These are phyloP conservation scores for Trichopoda pennipes DNA, from an alignment of 2,888 invertebrate species.

Conservation along the genomic window DNA sequence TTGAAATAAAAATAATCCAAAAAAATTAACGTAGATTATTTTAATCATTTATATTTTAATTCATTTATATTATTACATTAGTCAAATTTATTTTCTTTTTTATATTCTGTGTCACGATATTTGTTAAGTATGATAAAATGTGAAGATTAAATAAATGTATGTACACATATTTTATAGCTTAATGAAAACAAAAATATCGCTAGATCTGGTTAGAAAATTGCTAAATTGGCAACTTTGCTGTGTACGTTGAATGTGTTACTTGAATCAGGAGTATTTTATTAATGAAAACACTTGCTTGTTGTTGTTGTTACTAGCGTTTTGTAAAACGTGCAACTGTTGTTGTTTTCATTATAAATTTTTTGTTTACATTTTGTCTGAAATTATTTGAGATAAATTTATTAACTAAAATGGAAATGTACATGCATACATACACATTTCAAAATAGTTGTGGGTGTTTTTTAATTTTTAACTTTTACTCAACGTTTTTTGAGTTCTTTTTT, in stretches of 20 bases:
- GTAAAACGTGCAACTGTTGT: conserved; percentile 4
- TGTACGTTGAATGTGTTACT: neutral
- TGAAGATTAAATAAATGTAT: too few relatives aligned
- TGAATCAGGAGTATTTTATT: conserved; percentile 54
- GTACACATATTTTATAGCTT: too few relatives aligned
- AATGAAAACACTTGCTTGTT: conserved; percentile 37
- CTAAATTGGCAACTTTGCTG: too few relatives aligned
- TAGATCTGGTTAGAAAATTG: too few relatives aligned
- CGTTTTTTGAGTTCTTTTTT: conserved; percentile 14
- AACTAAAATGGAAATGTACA: conserved; percentile 23
- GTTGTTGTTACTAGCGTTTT: conserved; percentile 22
- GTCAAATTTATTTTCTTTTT: too few relatives aligned
- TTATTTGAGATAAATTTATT: conserved; percentile 38
- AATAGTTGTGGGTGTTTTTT: conserved; percentile 34
- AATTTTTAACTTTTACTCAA: conserved; percentile 24
- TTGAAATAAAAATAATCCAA: too few relatives aligned
- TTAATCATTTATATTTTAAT: too few relatives aligned
- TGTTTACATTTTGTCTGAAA: conserved; percentile 43
- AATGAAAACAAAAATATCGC: too few relatives aligned
- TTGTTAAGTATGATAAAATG: too few relatives aligned
- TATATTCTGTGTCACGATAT: too few relatives aligned
- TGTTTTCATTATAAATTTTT: neutral
- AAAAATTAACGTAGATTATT: too few relatives aligned
- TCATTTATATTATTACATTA: too few relatives aligned
- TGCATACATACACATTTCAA: neutral